These are phyloP conservation scores for Drosophila fungiperda DNA, from an alignment of 2,888 invertebrate species.

Conservation along the genomic window DNA sequence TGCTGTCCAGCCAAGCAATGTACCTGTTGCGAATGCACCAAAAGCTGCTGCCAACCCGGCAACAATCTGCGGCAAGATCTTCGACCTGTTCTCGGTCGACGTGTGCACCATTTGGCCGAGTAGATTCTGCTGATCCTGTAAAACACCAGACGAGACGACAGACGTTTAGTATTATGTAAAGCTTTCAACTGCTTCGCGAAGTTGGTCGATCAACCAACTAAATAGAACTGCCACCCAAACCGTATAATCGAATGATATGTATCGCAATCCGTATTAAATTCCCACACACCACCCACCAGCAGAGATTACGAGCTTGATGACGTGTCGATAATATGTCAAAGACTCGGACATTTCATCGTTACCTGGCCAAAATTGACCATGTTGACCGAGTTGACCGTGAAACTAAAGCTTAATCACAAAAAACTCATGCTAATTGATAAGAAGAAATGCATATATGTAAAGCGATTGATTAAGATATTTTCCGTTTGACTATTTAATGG, in stretches of 20 bases:
- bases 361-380: neutral
- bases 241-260: slow-evolving; percentile 47
- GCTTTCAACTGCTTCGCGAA: slow-evolving; percentile 3
- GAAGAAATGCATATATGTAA: neutral
- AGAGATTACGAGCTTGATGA: slow-evolving; percentile 61
- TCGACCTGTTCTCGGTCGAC: slow-evolving; percentile 67
- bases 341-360: slow-evolving; percentile 12
- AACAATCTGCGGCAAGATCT: slow-evolving; percentile 82
- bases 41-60: slow-evolving; percentile 88
- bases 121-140: slow-evolving; percentile 82
- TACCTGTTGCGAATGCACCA: slow-evolving; percentile 92
- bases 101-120: slow-evolving; percentile 82
- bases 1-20: slow-evolving; percentile 92
- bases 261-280: slow-evolving; percentile 42
- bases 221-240: slow-evolving; percentile 42
- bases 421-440: slow-evolving; percentile 28
- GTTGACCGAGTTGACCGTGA: neutral
- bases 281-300: neutral
- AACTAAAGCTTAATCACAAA: neutral
- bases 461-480: neutral
- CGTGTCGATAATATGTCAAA: slow-evolving; percentile 44
- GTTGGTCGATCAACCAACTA: slow-evolving; percentile 31
- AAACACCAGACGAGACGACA: slow-evolving; percentile 15
- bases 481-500: neutral
- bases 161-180: slow-evolving; percentile 1